Conservation (phyloP, 2,113 vertebrate species). For the Prietella phreatophila region DNA sequence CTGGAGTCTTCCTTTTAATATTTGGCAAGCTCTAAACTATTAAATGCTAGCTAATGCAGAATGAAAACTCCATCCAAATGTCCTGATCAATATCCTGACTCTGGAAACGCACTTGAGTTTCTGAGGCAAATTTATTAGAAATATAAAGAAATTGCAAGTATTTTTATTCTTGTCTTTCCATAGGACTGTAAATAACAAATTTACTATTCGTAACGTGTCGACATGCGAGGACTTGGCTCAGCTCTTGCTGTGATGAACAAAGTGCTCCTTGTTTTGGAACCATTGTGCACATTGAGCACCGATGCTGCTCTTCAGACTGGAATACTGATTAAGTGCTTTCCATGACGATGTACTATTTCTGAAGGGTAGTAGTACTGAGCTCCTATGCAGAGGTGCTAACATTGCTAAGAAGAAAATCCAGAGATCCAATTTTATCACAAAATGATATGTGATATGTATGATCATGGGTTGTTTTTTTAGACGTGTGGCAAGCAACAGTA, state of each 20-base stretch:
- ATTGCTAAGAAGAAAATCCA: background rate
- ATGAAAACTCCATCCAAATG: background rate
- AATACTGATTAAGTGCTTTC: conserved; percentile 39
- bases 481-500: too few species aligned
- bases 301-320: conserved; percentile 1
- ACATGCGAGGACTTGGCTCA: conserved; percentile 20
- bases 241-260: conserved; percentile 16
- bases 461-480: too few species aligned
- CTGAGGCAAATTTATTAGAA: background rate
- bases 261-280: conserved; percentile 18
- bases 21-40: background rate
- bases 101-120: background rate
- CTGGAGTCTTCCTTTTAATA: background rate
- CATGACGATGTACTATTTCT: background rate
- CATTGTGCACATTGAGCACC: background rate
- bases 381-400: background rate
- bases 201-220: conserved; percentile 1
- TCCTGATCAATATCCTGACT: background rate
- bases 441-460: too few species aligned
- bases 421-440: background rate
- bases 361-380: too few species aligned
- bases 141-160: background rate
- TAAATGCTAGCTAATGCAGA: background rate
- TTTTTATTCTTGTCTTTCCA: background rate
- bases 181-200: background rate